These are phyloP conservation scores for Hoplodrina ambigua DNA, from an alignment of 2,888 invertebrate genomes.

Conservation along the genomic window DNA sequence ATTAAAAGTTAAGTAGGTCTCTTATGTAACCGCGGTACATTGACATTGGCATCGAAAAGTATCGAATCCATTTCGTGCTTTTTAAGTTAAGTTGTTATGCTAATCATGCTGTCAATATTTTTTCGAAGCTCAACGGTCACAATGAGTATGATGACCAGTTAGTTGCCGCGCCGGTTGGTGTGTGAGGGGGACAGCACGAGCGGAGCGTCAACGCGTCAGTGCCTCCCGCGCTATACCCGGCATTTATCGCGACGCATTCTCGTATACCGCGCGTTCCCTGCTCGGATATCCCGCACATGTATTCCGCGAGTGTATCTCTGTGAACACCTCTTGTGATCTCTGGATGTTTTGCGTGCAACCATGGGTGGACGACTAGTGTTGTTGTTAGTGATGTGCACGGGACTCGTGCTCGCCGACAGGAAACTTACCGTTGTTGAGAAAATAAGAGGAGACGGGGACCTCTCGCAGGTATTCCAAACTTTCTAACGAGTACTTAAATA, in stretches of 20 bases:
- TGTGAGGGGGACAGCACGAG: constrained; percentile 77
- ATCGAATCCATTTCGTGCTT: constrained; percentile 40
- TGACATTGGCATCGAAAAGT: constrained; percentile 48
- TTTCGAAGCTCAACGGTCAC: constrained; percentile 80
- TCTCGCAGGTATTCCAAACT: constrained; percentile 91
- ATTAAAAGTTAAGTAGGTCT: constrained; percentile 24
- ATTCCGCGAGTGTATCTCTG: constrained; percentile 80
- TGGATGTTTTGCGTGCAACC: constrained; percentile 75
- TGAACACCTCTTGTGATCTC: constrained; percentile 74
- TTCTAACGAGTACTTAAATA: constrained; percentile 68
- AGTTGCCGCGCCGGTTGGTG: constrained; percentile 68
- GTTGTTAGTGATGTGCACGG: constrained; percentile 82
- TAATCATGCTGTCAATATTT: constrained; percentile 62
- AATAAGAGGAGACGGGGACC: constrained; percentile 91
- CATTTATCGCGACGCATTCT: constrained; percentile 82
- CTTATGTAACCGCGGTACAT: constrained; percentile 35
- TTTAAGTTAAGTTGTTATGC: constrained; percentile 44
- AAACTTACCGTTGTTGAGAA: constrained; percentile 91
- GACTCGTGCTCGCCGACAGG: constrained; percentile 78
- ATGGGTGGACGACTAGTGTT: constrained; percentile 84
- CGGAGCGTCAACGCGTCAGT: constrained; percentile 76
- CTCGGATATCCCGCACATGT: constrained; percentile 70
- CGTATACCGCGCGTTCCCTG: constrained; percentile 71
- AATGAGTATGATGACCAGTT: constrained; percentile 78
- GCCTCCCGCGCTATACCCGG: constrained; percentile 78